Conservation (phyloP, 2,113 vertebrate species). For the Gracilinanus agilis region DNA sequence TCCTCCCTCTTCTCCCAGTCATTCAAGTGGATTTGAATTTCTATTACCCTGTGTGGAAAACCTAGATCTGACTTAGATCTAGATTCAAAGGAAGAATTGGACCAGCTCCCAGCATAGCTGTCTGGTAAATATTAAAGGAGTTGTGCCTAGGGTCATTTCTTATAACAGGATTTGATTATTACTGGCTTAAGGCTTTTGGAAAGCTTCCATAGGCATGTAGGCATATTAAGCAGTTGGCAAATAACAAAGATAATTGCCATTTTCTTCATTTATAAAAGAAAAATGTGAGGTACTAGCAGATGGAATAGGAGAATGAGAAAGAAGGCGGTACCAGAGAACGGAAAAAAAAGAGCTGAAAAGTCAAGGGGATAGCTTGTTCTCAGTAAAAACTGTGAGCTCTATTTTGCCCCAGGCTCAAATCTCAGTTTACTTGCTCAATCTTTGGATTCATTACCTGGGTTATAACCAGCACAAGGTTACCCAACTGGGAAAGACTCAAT, state of each 20-base stretch:
- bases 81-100: background rate
- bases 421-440: background rate
- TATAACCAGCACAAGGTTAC: background rate
- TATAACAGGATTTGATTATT: background rate
- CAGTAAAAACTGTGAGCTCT: background rate
- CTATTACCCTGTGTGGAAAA: background rate
- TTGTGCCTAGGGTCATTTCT: background rate
- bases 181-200: background rate
- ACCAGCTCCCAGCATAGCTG: background rate
- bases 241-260: background rate
- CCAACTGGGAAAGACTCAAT: background rate
- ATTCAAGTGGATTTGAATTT: background rate
- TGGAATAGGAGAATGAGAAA: background rate
- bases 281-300: background rate
- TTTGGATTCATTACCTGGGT: no score
- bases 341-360: background rate
- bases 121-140: background rate
- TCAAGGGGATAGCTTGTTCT: background rate
- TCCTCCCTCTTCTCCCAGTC: background rate
- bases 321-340: background rate
- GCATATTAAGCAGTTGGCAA: background rate
- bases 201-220: background rate
- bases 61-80: background rate
- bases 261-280: background rate
- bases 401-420: background rate